These are phyloP conservation scores for Cotesia typhae DNA, from an alignment of 1,140 invertebrate species.

Conservation along the genomic window DNA sequence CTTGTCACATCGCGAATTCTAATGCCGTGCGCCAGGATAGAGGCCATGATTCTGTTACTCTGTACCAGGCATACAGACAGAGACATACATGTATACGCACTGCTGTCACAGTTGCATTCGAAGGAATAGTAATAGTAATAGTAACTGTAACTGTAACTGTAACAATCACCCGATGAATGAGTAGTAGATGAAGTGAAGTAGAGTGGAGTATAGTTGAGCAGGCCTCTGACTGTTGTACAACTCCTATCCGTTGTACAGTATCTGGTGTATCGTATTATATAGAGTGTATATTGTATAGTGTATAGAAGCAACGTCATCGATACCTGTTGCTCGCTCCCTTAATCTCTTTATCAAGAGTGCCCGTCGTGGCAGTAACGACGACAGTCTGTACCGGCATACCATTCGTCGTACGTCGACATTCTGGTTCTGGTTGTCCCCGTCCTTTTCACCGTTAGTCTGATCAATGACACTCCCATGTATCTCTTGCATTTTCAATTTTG, in stretches of 20 bases:
- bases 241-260: neutral
- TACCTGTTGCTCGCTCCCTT: slow-evolving; percentile 44
- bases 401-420: neutral
- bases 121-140: no score
- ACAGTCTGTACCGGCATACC: slow-evolving; percentile 17
- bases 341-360: slow-evolving; percentile 44
- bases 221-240: neutral
- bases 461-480: slow-evolving; percentile 13
- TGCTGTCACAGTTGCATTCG: no score
- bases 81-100: no score
- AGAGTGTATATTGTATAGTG: neutral
- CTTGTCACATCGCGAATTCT: slow-evolving; percentile 43
- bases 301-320: slow-evolving; percentile 41
- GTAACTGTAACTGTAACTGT: no score
- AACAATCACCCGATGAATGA: slow-evolving; percentile 7
- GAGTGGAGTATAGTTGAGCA: slow-evolving; percentile 21
- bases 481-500: slow-evolving; percentile 42
- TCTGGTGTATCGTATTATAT: neutral
- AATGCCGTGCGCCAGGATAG: slow-evolving; percentile 28
- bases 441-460: no score
- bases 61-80: neutral
- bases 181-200: neutral
- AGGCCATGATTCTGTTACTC: neutral
- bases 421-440: neutral
- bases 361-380: slow-evolving; percentile 26